phyloP scores from a whole-genome alignment of 2,113 vertebrate species.

The Callospermophilus lateralis region DNA sequence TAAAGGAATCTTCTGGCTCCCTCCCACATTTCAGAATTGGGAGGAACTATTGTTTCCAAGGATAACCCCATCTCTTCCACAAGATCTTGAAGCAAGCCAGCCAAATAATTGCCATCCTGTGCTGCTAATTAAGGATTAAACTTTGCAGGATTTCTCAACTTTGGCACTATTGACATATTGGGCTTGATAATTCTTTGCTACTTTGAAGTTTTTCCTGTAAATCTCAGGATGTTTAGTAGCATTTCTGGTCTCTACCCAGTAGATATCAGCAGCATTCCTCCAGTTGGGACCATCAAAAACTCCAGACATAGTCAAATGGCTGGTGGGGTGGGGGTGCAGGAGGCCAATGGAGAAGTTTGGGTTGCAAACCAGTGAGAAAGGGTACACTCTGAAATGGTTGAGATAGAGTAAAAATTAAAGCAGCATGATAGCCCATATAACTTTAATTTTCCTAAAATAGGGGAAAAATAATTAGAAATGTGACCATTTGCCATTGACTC shows the following conservation, averaged over 20 bases:
- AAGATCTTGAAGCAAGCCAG: background rate
- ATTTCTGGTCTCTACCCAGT: background rate
- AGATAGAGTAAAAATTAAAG: background rate
- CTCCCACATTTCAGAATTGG: background rate
- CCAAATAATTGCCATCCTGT: background rate
- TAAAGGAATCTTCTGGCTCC: conserved; percentile 61
- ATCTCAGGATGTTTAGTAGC: background rate
- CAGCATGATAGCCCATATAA: background rate
- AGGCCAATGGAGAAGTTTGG: background rate
- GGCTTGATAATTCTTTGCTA: background rate
- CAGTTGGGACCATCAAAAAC: background rate
- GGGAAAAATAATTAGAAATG: background rate
- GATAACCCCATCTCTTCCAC: too few relatives aligned
- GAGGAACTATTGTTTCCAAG: background rate
- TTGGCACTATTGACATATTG: background rate
- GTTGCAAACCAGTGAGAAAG: background rate
- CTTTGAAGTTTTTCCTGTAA: background rate
- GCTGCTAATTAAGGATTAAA: background rate
- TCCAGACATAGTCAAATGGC: background rate
- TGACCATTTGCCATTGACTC: background rate
- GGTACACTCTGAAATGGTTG: background rate
- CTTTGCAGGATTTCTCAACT: background rate
- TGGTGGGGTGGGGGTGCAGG: background rate
- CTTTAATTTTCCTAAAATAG: background rate
- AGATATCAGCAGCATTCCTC: background rate